Evolutionary conservation across 2,888 invertebrate genomes (phyloP), one percentile per base, ranked within the genome.

Genomic region (Anagyrus pseudococci): DNA sequence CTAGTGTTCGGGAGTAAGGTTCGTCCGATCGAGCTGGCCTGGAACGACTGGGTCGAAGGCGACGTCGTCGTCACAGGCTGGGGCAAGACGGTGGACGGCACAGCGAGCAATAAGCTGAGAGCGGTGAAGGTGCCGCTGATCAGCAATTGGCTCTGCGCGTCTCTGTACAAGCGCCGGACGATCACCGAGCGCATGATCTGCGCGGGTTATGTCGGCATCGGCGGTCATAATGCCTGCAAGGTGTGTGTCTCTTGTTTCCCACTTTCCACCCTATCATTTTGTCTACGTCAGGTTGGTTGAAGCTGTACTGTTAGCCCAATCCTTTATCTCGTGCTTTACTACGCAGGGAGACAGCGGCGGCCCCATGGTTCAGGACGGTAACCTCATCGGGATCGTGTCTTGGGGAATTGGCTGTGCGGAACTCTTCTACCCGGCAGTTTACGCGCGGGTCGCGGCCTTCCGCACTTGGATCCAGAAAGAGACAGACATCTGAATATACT

Each of bases 321-420:
- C 33, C 48, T 19, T 26, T 25, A 48, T 17, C 23, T 46, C 26
- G 26, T n/a, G n/a, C n/a, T n/a, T 33, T 44, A 47, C 15, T 71
- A 79, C 78, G 15, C 83, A 85, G 76, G 86, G 85, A 1, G 86
- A 86, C 73, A 85, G 85, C n/a, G 86, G 86, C 2, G 86, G 86
- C n/a, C 86, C 86, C 46, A 73, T 86, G 33, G 85, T 84, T n/a
- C 77, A 81, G 55, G 75, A 79, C 49, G 79, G 79, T 44, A 73
- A 75, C 55, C 75, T 86, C 46, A 75, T 86, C 50, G 86, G 86
- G 43, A 80, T 86, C 52, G 86, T 86, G 1, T 86, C 86, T 20
- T 86, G 84, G 83, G 86, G 86, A 37, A 84, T 84, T 77, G 84
- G 83, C 2, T 86, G 86, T 68, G 86, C 85, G 6, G 79, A 82